phyloP scores from a whole-genome alignment of 2,888 invertebrate genomes.

The Operophtera brumata region DNA sequence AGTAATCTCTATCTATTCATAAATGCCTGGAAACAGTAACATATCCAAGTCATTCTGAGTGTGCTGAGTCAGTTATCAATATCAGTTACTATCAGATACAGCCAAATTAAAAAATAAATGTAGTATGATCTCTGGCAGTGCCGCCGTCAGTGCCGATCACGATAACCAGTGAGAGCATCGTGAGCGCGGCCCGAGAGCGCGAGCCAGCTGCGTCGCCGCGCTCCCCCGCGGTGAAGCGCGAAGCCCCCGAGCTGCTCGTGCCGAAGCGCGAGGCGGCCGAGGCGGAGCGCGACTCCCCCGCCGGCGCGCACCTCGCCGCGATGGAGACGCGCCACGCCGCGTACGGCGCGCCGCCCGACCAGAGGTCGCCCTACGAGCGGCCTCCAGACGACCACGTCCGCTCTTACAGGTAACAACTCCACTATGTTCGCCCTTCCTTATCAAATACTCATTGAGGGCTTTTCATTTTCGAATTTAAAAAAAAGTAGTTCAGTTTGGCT shows the following conservation, averaged over 20 bases:
- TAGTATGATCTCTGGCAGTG: slow-evolving; percentile 37
- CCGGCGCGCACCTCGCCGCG: slow-evolving; percentile 48
- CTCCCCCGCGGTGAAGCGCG: slow-evolving; percentile 73
- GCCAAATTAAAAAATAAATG: slow-evolving; percentile 15
- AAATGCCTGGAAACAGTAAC: too few relatives aligned
- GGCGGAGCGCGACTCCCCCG: slow-evolving; percentile 85
- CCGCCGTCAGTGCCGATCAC: slow-evolving; percentile 41
- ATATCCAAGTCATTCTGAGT: too few relatives aligned
- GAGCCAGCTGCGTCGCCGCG: slow-evolving; percentile 60
- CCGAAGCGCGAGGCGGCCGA: slow-evolving; percentile 84
- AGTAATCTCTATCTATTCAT: too few relatives aligned
- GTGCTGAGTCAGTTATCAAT: not conserved
- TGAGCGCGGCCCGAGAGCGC: slow-evolving; percentile 31
- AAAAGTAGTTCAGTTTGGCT: too few relatives aligned
- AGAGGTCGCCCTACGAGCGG: slow-evolving; percentile 85
- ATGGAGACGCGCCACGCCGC: slow-evolving; percentile 85
- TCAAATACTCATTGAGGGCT: too few relatives aligned
- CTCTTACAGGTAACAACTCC: slow-evolving; percentile 75
- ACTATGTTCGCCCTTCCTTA: not conserved
- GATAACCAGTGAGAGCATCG: slow-evolving; percentile 30
- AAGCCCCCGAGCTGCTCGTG: slow-evolving; percentile 81
- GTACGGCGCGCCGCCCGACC: slow-evolving; percentile 84
- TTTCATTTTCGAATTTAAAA: too few relatives aligned
- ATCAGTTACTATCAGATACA: not conserved
- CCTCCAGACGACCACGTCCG: slow-evolving; percentile 82